Evolutionary conservation across 37 sponge, comb jelly and placozoan species (phyloP).

Genomic region (Crambe crambe): DNA sequence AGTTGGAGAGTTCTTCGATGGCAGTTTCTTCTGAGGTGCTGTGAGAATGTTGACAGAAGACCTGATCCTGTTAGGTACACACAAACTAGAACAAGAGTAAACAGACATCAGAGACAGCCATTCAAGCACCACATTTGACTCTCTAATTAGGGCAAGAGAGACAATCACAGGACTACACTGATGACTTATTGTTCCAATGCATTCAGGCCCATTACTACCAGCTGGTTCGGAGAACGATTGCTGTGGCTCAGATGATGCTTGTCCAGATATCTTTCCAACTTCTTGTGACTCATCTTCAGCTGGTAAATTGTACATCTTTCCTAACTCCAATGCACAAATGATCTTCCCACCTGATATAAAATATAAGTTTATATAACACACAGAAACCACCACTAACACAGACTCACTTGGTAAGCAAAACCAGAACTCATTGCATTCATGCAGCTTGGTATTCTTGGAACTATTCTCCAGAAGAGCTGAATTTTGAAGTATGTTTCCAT

Average conservation of each 20-base stretch:
- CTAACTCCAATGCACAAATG: conserved; percentile 10
- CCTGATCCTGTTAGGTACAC: conserved; percentile 7
- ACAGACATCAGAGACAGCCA: conserved; percentile 14
- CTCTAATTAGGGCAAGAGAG: conserved; percentile 2
- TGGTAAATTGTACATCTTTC: background rate
- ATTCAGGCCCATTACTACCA: too few relatives aligned
- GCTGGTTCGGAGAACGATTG: too few relatives aligned
- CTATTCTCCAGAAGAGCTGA: background rate
- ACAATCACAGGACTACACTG: background rate
- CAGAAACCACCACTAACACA: too few relatives aligned
- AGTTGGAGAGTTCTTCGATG: too few relatives aligned
- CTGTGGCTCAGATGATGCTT: too few relatives aligned
- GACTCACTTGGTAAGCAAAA: too few relatives aligned
- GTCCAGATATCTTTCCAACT: too few relatives aligned
- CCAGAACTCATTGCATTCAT: too few relatives aligned
- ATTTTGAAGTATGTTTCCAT: background rate
- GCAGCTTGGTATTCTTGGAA: too few relatives aligned
- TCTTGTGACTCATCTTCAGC: background rate
- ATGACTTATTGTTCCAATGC: too few relatives aligned
- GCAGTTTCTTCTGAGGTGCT: background rate
- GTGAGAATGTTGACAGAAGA: background rate
- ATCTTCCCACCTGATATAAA: conserved; percentile 14
- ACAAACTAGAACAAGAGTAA: conserved; percentile 15
- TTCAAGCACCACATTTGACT: background rate
- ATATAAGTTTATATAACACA: background rate